Base-by-base conservation (phyloP, 2,888 invertebrate genomes). In the Eucriotettix oculatus region DNA sequence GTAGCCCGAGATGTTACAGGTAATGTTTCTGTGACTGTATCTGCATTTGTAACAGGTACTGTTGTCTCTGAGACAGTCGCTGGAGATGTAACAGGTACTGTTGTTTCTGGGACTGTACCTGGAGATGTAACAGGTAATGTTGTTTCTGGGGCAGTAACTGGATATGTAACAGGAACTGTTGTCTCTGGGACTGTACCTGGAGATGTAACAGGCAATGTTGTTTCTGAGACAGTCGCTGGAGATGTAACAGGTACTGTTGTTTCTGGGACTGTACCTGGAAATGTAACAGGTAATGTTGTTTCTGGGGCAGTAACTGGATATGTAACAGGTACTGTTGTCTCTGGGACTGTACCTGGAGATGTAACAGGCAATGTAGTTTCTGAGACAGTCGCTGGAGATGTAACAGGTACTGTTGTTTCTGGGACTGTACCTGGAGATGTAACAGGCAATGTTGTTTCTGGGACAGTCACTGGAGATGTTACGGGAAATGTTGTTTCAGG, bases 391-490 rank as follows among this genome's bases (percentile, higher is more conserved):
- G 12, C 52, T 29, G 52, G 52, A 12, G 40, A 52, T 56, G 42
- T 29, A 12, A 48, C 55, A 16, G 17, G 16, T 16, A 7, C 16
- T 11, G 60, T 63, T 44, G 52, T 42, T 43, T 54, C 59, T 52
- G n/a, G 12, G 10, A 16, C 16, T 29, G 60, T 61, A 58, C 60
- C 59, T 54, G 60, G 12, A 14, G 16, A 14, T 10, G 53, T 53
- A 10, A 12, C 53, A n/a, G 12, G 17, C 29, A 17, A 16, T 1
- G 16, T 56, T 67, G 68, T 60, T 58, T 68, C 69, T 48, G 66
- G 10, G 9, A 55, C 12, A 17, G 29, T 57, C 11, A 16, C 53
- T 58, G 44, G 70, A 66, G 68, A 67, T 61, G 67, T 67, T 16
- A 66, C 66, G 66, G 54, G 56, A 16, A 56, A 29, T 56, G 16